These are phyloP conservation scores for Eristalis pertinax DNA, from an alignment of 2,888 invertebrate genomes.

Conservation along the genomic window DNA sequence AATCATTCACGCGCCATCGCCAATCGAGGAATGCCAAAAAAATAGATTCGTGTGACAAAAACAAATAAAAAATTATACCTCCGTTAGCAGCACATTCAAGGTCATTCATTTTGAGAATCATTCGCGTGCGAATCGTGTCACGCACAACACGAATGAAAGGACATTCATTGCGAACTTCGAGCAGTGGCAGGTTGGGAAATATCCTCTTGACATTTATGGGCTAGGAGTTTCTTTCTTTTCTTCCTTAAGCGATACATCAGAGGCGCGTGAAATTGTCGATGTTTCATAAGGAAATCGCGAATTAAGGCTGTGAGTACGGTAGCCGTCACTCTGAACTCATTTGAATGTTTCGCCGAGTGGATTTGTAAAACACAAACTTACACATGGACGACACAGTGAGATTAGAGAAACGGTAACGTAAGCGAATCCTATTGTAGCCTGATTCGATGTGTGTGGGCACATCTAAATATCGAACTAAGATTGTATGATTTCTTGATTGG, in stretches of 20 bases:
- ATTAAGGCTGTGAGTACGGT: no score
- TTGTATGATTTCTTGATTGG: no score
- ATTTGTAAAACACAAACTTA: no score
- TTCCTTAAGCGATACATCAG: not conserved
- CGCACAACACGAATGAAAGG: not conserved
- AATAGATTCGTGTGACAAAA: not conserved
- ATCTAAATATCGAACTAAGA: no score
- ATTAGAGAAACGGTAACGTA: no score
- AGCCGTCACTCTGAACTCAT: no score
- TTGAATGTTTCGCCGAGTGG: no score
- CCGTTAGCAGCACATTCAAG: not conserved
- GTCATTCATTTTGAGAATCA: not conserved
- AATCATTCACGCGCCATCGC: not conserved
- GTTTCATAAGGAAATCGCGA: not conserved
- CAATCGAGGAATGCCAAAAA: not conserved
- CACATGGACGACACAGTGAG: no score
- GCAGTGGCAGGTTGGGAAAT: not conserved
- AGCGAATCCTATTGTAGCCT: no score
- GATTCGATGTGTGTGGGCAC: no score
- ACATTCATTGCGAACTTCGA: not conserved
- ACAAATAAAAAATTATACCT: not conserved
- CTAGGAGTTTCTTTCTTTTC: not conserved
- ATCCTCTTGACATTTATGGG: not conserved
- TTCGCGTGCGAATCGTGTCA: not conserved
- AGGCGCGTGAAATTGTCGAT: not conserved